Conservation (phyloP, 1,140 invertebrate species). For the Papilio aristodemus region DNA sequence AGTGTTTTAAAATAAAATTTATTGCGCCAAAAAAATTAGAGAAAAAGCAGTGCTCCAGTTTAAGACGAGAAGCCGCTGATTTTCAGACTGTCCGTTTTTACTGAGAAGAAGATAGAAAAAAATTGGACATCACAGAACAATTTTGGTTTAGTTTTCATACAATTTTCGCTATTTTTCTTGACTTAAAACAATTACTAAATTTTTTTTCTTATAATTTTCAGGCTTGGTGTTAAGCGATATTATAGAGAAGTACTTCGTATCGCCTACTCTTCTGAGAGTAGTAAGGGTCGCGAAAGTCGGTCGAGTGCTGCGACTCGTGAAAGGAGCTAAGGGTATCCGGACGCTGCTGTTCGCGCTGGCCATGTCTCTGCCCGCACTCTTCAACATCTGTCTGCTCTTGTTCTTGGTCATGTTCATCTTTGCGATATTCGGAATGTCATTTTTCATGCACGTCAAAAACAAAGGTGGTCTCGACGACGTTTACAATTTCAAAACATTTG, state of each 20-base stretch:
- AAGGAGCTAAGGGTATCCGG: conserved; percentile 98
- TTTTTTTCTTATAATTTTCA: conserved; percentile 75
- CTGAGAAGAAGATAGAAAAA: too few relatives aligned
- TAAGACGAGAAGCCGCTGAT: too few relatives aligned
- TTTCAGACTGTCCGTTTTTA: too few relatives aligned
- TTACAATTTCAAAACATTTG: conserved; percentile 99
- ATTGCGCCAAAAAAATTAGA: too few relatives aligned
- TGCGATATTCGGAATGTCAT: conserved; percentile 99
- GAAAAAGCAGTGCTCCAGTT: too few relatives aligned
- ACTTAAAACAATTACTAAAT: neutral
- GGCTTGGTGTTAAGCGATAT: conserved; percentile 97
- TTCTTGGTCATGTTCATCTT: conserved; percentile 99
- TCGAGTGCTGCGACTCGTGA: conserved; percentile 96
- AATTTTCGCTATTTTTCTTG: neutral
- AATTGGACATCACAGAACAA: too few relatives aligned
- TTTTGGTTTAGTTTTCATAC: too few relatives aligned
- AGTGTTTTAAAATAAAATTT: conserved; percentile 70
- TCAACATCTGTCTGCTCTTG: conserved; percentile 98
- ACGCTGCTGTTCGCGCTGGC: conserved; percentile 98
- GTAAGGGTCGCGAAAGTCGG: conserved; percentile 99
- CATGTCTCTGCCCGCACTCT: conserved; percentile 98
- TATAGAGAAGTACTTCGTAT: conserved; percentile 98
- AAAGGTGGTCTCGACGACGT: conserved; percentile 96
- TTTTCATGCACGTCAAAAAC: conserved; percentile 98
- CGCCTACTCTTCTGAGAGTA: conserved; percentile 97